These are phyloP conservation scores for Caradrina clavipalpis DNA, from an alignment of 2,888 invertebrate species.

Conservation along the genomic window DNA sequence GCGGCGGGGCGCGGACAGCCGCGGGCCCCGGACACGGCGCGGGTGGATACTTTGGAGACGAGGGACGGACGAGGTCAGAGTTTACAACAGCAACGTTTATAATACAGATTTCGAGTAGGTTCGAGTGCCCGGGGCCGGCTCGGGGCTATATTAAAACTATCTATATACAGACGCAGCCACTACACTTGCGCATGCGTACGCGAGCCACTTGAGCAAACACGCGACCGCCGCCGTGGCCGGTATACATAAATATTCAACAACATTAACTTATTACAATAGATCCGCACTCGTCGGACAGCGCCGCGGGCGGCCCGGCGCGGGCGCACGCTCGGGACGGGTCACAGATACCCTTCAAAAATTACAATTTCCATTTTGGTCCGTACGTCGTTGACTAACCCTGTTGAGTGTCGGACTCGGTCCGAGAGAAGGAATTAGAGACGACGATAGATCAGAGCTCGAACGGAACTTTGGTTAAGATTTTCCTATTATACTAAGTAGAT, in stretches of 20 bases:
- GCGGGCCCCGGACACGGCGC: constrained; percentile 62
- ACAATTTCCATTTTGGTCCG: constrained; percentile 80
- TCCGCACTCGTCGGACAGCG: constrained; percentile 68
- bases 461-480: constrained; percentile 88
- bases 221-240: constrained; percentile 75
- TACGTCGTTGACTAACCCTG: constrained; percentile 84
- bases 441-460: constrained; percentile 78
- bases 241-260: constrained; percentile 77
- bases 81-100: constrained; percentile 68
- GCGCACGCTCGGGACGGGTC: constrained; percentile 74
- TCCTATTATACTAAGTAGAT: constrained; percentile 87
- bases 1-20: constrained; percentile 37
- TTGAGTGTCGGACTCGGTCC: constrained; percentile 78
- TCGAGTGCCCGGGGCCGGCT: constrained; percentile 72
- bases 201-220: constrained; percentile 86
- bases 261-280: constrained; percentile 70
- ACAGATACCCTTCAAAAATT: constrained; percentile 75
- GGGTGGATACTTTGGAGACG: constrained; percentile 56
- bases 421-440: constrained; percentile 77
- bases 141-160: constrained; percentile 80
- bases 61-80: constrained; percentile 73
- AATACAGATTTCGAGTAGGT: constrained; percentile 68
- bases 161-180: constrained; percentile 87
- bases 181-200: constrained; percentile 82
- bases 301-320: constrained; percentile 62